Evolutionary conservation across 2,888 invertebrate genomes (phyloP), one percentile per base, ranked within the genome.

Genomic region (Macaria liturata): DNA sequence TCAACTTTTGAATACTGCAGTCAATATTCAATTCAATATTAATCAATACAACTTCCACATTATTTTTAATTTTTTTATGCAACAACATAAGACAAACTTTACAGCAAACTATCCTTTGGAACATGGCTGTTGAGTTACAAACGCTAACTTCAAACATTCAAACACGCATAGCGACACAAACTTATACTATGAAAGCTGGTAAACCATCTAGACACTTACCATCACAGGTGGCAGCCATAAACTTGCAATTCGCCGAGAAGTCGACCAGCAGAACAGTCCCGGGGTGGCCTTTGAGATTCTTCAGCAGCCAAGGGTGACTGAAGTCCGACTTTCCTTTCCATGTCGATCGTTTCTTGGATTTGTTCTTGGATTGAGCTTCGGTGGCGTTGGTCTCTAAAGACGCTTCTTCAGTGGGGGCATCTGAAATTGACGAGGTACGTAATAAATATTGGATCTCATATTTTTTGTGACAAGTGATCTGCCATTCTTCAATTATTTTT

Each of bases 241-340:
- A 97, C 89, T 97, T 98, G 68, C 96, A 97, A 86, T 97, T 97
- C 61, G 95, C 93, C 68, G 97, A 96, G 83, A 96, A 96, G 77
- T 96, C 96, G 83, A 97, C 93, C 73, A 95, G 95, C 30, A 95
- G 88, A 47, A 97, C 95, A 8, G 93, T 92, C 37, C 95, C 95
- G 1, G 95, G 95, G 82, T 98, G 97, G 9, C 97, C 97, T 84
- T 97, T 97, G 69, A 98, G 92, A 55, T 95, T 94, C 64, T 95
- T 94, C 37, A 95, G 88, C 65, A 97, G 92, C 97, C 97, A 97
- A n/a, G 94, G 94, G 80, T 97, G 96, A 61, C 83, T 87, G 93
- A 95, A 82, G 67, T 91, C 84, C 69, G 91, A 80, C 88, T 94
- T 85, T 65, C 84, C 79, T 80, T 90, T 86, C 91, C 92, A 86